phyloP scores from a whole-genome alignment of 2,113 vertebrate genomes.

The Xerus inauris region DNA sequence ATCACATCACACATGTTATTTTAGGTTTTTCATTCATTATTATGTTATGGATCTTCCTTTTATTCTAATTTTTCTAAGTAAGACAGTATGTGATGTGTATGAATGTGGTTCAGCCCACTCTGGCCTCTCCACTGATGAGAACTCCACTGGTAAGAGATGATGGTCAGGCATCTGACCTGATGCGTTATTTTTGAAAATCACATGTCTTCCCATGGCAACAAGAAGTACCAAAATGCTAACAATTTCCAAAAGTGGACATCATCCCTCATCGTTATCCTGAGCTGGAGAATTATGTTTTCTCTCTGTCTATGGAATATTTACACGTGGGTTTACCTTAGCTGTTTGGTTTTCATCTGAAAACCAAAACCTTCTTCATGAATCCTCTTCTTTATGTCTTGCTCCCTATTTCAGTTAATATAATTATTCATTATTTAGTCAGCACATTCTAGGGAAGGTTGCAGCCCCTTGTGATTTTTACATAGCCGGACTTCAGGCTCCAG shows the following conservation, averaged over 20 bases:
- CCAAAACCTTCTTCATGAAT: background rate
- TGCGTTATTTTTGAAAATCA: background rate
- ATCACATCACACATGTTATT: background rate
- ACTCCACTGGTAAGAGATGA: background rate
- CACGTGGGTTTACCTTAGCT: background rate
- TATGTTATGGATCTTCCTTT: background rate
- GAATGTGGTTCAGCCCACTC: background rate
- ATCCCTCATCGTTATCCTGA: background rate
- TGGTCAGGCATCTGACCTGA: background rate
- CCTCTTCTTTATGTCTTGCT: background rate
- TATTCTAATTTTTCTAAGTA: background rate
- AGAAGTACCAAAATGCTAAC: background rate
- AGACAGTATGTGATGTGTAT: background rate
- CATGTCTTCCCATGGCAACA: background rate
- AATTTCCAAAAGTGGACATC: background rate
- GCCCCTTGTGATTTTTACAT: background rate
- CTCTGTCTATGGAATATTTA: background rate
- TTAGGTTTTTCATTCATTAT: background rate
- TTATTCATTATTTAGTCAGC: background rate
- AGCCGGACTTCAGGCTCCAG: no score
- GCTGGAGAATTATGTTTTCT: background rate
- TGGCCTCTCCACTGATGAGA: background rate
- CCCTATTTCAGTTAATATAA: background rate
- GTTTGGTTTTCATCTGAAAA: conserved; percentile 4
- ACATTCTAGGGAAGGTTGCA: background rate